Evolutionary conservation across 2,113 vertebrate species (phyloP).

Genomic region (Mormyrus lacerda): DNA sequence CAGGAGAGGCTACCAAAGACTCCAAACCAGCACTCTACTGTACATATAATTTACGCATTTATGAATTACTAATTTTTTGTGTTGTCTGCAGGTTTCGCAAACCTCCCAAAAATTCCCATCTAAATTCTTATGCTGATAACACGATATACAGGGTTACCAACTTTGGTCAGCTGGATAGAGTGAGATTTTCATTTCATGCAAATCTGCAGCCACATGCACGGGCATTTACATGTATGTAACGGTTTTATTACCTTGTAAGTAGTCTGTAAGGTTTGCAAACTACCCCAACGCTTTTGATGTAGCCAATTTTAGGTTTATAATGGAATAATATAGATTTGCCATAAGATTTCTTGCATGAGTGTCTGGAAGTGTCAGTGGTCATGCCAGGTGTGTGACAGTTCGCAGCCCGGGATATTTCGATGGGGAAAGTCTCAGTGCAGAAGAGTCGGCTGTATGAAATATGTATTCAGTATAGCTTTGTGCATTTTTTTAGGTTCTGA

Average conservation of each 20-base stretch:
- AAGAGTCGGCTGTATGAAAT: neutral
- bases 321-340: neutral
- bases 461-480: neutral
- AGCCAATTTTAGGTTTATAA: neutral
- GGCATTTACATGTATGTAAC: neutral
- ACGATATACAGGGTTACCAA: neutral
- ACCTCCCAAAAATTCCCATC: neutral
- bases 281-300: neutral
- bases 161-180: neutral
- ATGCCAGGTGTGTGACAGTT: neutral
- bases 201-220: neutral
- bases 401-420: neutral
- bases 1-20: no score
- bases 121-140: neutral
- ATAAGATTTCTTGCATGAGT: neutral
- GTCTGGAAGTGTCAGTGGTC: neutral
- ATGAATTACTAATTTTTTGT: no score
- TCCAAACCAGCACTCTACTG: no score
- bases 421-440: neutral
- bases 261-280: neutral
- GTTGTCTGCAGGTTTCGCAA: no score
- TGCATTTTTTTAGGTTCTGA: neutral
- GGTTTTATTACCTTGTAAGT: neutral
- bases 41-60: no score
- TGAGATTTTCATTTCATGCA: neutral